Evolutionary conservation across 1,140 invertebrate genomes (phyloP), one percentile per base, ranked within the genome.

Genomic region (Drosophila pandora): DNA sequence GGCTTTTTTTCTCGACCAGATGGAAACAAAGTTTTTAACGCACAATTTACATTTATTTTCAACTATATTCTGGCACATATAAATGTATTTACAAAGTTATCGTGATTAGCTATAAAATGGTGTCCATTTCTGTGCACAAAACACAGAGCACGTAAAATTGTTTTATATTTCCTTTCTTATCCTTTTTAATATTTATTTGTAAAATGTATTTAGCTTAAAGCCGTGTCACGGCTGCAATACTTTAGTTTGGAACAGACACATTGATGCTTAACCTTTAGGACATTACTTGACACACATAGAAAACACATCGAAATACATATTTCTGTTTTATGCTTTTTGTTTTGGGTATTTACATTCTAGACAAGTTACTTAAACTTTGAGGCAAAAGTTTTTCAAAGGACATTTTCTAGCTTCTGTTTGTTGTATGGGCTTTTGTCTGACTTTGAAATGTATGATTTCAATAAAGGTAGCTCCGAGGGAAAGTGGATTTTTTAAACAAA

Each of bases 151-250:
- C 22, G 17, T 25, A 39, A 54, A 13, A 37, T 17, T 37, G 47
- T 60, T 59, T 59, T 34, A 4, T 7, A 1, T n/a, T 56, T n/a
- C 49, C 1, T 13, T 41, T 21, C 59, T 32, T 9, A 39, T 30
- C 8, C 7, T 23, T 43, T 9, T 6, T 41, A 6, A 6, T 22
- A 41, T 21, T 32, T 41, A 52, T 63, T 30, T 17, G 49, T 28
- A 9, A 48, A 39, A 23, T 54, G 32, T 39, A 39, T 68, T 79
- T 78, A 79, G 83, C 82, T 82, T 87, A 79, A 73, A 79, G 83
- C 83, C 71, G 83, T 62, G 61, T 43, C 49, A 67, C 81, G 82
- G 82, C 78, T 74, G 81, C 69, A 85, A 81, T 78, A 78, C 74
- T 81, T 85, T 69, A 72, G 62, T 78, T 75, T 75, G 61, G 21